These are phyloP conservation scores for Itoplectis maculator DNA, from an alignment of 2,888 invertebrate species.

Conservation along the genomic window DNA sequence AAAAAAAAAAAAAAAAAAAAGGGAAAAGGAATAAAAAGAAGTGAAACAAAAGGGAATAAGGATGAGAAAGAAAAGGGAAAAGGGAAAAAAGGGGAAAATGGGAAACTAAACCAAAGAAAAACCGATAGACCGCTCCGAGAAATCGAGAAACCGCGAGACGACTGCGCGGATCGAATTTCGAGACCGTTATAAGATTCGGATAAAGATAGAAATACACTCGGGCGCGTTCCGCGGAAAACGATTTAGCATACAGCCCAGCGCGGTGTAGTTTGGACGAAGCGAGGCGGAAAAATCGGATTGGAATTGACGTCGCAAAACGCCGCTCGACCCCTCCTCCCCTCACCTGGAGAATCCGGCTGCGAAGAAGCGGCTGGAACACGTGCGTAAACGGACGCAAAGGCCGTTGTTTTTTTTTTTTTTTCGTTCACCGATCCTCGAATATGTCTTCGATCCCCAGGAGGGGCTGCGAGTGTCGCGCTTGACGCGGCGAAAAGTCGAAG, in stretches of 20 bases:
- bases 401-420: not conserved
- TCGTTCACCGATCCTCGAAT: not conserved
- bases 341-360: not conserved
- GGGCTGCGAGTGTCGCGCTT: too few relatives aligned
- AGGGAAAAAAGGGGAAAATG: not conserved
- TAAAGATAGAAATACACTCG: constrained; percentile 11
- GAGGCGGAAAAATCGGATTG: not conserved
- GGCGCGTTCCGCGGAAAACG: not conserved
- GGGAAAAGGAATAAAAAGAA: not conserved
- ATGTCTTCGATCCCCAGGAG: not conserved
- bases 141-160: constrained; percentile 14
- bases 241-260: not conserved
- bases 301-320: not conserved
- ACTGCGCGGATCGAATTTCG: constrained; percentile 3
- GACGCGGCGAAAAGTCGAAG: not conserved
- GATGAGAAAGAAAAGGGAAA: not conserved
- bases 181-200: not conserved
- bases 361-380: not conserved
- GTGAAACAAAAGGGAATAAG: not conserved
- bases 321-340: not conserved
- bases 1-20: too few relatives aligned
- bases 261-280: not conserved
- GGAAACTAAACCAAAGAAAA: constrained; percentile 25
- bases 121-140: constrained; percentile 19
- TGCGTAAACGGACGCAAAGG: not conserved